Base-by-base conservation (phyloP, 1,140 invertebrate genomes). In the Triops longicaudatus region DNA sequence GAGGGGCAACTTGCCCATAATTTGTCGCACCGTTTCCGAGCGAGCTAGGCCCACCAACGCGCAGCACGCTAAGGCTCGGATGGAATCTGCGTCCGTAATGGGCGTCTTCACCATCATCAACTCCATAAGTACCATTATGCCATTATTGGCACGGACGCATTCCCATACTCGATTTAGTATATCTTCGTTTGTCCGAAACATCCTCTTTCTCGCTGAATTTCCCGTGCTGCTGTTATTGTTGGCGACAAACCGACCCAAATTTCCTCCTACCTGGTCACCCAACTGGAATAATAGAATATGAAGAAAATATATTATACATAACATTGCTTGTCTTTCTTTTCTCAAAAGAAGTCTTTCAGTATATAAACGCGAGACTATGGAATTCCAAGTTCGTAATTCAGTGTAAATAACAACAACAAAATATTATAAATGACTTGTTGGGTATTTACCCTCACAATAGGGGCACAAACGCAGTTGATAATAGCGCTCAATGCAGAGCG, bases 61-160 rank as follows among this genome's bases (percentile, higher is more conserved):
- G 80, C 94, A 88, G 82, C 96, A 97, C 1, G 97, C 94, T 80
- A 98, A 86, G 4, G 93, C 93, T 44, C 97, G 87, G 80, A 99
- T 93, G 71, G 91, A 91, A 85, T 99, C 97, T 4, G 97, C 97
- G 87, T 98, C 97, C 1, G 95, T 98, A 27, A 98, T 94, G 0
- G 97, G 97, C 11, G 91, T 92, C 86, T 98, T 98, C 7, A 93
- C 90, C 83, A 92, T 91, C 89, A 99, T 91, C 44, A 98, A 85
- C 79, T 88, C 86, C 41, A 89, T 82, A 17, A 90, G 81, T 27
- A 86, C 83, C 83, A 82, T 78, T 10, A 81, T 80, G 28, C 81
- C 81, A 26, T 82, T 82, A 84, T 97, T 97, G 1, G 91, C 91
- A 79, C 96, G 86, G 3, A 97, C 91, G 79, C 92, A 92, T 83